Percentiles rank a stretch among this genome's conserved stretches.
These are phyloP conservation scores for Caenorhabditis sp. DNA, from an alignment of 2,888 invertebrate species.

Conservation along the genomic window DNA sequence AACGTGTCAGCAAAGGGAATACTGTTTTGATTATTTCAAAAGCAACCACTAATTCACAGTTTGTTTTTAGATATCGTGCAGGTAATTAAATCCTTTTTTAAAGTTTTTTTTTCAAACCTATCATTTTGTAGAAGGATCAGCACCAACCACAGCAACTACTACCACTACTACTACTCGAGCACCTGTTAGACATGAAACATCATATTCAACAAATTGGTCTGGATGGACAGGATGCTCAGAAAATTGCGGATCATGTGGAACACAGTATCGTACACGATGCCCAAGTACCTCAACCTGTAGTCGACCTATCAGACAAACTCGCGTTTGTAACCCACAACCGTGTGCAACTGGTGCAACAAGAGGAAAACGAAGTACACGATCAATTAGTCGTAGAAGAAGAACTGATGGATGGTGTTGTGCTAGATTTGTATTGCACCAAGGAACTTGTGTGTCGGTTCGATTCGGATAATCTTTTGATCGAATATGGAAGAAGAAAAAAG, in stretches of 20 bases:
- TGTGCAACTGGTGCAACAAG: conserved; percentile 44
- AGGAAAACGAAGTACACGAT: conserved; percentile 31
- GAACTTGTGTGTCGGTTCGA: conserved; percentile 37
- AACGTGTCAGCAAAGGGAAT: conserved; percentile 36
- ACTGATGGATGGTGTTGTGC: conserved; percentile 41
- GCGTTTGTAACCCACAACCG: conserved; percentile 40
- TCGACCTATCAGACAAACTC: conserved; percentile 17
- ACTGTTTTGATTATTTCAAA: conserved; percentile 48
- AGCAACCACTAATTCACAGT: conserved; percentile 39
- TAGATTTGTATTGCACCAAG: conserved; percentile 28
- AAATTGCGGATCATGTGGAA: conserved; percentile 59
- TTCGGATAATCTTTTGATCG: conserved; percentile 8
- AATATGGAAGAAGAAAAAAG: neutral
- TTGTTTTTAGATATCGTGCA: conserved; percentile 40
- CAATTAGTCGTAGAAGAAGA: conserved; percentile 20
- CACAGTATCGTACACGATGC: conserved; percentile 43
- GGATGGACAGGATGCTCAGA: conserved; percentile 56
- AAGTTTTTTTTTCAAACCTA: neutral
- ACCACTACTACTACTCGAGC: conserved; percentile 10
- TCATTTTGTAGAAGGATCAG: neutral
- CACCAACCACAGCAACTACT: conserved; percentile 6
- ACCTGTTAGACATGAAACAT: conserved; percentile 7
- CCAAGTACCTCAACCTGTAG: conserved; percentile 31
- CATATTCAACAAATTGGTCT: conserved; percentile 48
- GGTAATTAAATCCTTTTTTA: conserved; percentile 7